These are phyloP conservation scores for Nothoprocta perdicaria DNA, from an alignment of 2,113 vertebrate species.

Conservation along the genomic window DNA sequence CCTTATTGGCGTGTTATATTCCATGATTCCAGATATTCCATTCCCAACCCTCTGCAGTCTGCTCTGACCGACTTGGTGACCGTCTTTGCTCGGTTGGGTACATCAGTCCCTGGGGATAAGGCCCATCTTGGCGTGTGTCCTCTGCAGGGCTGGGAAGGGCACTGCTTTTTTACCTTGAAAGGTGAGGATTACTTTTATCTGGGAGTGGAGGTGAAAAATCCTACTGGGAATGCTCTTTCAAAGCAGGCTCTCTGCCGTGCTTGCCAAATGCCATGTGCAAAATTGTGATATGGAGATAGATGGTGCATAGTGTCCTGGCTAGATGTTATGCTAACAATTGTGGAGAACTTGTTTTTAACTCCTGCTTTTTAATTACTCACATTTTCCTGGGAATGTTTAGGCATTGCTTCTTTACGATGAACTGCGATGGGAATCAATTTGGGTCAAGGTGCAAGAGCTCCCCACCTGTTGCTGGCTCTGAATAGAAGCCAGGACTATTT, in stretches of 20 bases:
- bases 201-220: conserved; percentile 28
- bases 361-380: conserved; percentile 21
- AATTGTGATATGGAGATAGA: neutral
- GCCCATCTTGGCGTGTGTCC: neutral
- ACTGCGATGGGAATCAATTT: neutral
- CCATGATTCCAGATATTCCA: neutral
- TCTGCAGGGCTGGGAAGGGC: neutral
- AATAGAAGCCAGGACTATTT: neutral
- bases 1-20: neutral
- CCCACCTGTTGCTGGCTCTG: neutral
- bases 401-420: neutral
- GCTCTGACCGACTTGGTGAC: neutral
- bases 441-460: neutral
- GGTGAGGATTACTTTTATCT: conserved; percentile 7
- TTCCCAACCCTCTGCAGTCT: neutral
- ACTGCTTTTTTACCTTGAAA: neutral
- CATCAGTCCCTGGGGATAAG: neutral
- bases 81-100: neutral
- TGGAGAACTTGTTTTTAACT: neutral
- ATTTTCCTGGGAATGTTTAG: neutral
- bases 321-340: neutral
- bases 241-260: neutral
- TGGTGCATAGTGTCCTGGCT: conserved; percentile 8
- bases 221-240: conserved; percentile 27
- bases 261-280: conserved; percentile 19